Percentiles rank a stretch among this genome's conserved stretches.
Evolutionary conservation across 2,888 invertebrate genomes (phyloP).

Genomic region (Pachymerium ferrugineum): DNA sequence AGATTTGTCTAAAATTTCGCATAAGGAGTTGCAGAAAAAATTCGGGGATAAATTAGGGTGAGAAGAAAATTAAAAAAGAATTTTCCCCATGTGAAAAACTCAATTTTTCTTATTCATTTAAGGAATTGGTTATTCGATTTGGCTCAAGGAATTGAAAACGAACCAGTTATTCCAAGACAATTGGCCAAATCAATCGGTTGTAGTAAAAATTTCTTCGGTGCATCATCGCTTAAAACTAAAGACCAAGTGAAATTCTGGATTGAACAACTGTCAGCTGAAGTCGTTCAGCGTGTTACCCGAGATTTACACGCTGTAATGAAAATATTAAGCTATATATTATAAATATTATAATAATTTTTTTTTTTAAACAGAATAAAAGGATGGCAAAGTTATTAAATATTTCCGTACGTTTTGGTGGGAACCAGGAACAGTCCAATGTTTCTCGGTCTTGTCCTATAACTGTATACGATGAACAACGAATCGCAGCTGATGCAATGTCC

Average conservation of each 20-base stretch:
- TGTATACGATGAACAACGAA: slow-evolving; percentile 38
- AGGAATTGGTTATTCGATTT: slow-evolving; percentile 81
- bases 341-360: neutral
- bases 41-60: slow-evolving; percentile 87
- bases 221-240: slow-evolving; percentile 61
- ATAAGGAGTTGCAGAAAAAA: slow-evolving; percentile 63
- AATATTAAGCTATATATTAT: neutral
- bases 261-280: slow-evolving; percentile 69
- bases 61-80: slow-evolving; percentile 40
- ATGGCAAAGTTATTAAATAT: neutral
- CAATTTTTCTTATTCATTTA: slow-evolving; percentile 39
- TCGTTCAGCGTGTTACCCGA: slow-evolving; percentile 72
- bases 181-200: slow-evolving; percentile 91
- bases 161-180: slow-evolving; percentile 76
- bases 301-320: slow-evolving; percentile 56
- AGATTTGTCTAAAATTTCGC: slow-evolving; percentile 66
- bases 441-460: slow-evolving; percentile 10
- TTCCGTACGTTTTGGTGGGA: neutral
- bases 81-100: slow-evolving; percentile 30
- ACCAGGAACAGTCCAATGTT: neutral
- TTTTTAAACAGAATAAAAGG: slow-evolving; percentile 16
- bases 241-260: slow-evolving; percentile 67
- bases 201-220: slow-evolving; percentile 87
- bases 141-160: slow-evolving; percentile 77
- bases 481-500: slow-evolving; percentile 46